These are phyloP conservation scores for Cotesia chilonis DNA, from an alignment of 1,140 invertebrate species.

Conservation along the genomic window DNA sequence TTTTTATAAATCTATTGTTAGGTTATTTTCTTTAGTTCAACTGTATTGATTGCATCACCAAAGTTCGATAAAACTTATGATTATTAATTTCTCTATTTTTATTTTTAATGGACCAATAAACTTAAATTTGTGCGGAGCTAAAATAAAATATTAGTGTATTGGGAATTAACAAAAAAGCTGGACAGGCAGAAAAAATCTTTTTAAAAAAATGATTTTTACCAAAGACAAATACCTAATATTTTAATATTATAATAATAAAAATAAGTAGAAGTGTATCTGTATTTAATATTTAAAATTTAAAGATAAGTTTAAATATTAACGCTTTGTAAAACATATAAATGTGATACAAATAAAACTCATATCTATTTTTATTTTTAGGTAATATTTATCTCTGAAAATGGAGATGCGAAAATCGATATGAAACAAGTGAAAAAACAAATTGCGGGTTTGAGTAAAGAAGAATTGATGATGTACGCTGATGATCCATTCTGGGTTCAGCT, in stretches of 20 bases:
- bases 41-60: not conserved
- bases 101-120: no score
- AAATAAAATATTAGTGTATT: no score
- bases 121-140: no score
- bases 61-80: not conserved
- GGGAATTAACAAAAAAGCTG: not conserved
- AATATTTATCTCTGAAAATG: constrained; percentile 80
- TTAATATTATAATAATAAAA: no score
- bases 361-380: constrained; percentile 59
- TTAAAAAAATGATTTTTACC: no score
- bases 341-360: not conserved
- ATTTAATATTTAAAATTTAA: no score
- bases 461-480: constrained; percentile 90
- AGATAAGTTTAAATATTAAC: constrained; percentile 43
- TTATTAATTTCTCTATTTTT: constrained; percentile 20
- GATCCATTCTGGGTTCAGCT: constrained; percentile 91
- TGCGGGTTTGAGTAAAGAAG: constrained; percentile 88
- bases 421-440: constrained; percentile 71
- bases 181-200: constrained; percentile 40
- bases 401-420: constrained; percentile 87
- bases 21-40: not conserved
- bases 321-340: constrained; percentile 15
- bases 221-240: no score
- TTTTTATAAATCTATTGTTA: constrained; percentile 13
- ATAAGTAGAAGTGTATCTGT: no score